Percentiles rank a stretch among this genome's conserved stretches.
phyloP scores from a whole-genome alignment of 2,797 vertebrate species.

The Parambassis ranga region DNA sequence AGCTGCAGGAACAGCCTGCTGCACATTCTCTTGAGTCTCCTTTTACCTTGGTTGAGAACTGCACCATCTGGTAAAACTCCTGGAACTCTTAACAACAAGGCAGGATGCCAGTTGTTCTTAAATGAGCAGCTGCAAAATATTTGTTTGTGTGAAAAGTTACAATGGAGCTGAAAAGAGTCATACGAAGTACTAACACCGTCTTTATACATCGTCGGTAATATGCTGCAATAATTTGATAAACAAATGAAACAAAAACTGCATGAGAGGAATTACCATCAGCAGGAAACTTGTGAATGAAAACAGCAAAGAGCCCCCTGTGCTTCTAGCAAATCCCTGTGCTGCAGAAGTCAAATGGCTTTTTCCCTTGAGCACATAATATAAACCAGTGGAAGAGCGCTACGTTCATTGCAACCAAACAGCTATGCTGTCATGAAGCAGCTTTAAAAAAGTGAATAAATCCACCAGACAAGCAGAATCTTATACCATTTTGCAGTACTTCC shows the following conservation, averaged over 20 bases:
- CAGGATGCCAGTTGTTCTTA: background rate
- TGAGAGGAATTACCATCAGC: background rate
- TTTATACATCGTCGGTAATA: conserved; percentile 1
- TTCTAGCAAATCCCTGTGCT: conserved; percentile 1
- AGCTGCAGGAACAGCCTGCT: conserved; percentile 11
- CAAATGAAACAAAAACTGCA: background rate
- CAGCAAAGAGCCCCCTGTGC: background rate
- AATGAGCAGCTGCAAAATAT: background rate
- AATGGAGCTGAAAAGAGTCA: background rate
- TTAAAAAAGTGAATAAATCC: conserved; percentile 24
- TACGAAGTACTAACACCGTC: background rate
- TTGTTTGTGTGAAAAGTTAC: background rate
- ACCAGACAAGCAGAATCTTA: background rate
- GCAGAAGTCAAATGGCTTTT: conserved; percentile 1
- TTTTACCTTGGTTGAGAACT: conserved; percentile 16
- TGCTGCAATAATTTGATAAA: conserved; percentile 9
- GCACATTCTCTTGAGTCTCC: conserved; percentile 7
- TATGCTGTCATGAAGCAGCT: conserved; percentile 6
- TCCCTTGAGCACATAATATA: conserved; percentile 9
- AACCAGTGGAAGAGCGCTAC: background rate
- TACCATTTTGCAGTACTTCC: background rate
- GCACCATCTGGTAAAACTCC: conserved; percentile 31
- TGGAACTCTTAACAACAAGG: background rate
- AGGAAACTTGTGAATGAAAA: conserved; percentile 11
- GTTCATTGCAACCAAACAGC: background rate